Percentiles rank a stretch among this genome's conserved stretches.
Evolutionary conservation across 2,797 vertebrate species (phyloP).

Genomic region (Poecilia gillii): DNA sequence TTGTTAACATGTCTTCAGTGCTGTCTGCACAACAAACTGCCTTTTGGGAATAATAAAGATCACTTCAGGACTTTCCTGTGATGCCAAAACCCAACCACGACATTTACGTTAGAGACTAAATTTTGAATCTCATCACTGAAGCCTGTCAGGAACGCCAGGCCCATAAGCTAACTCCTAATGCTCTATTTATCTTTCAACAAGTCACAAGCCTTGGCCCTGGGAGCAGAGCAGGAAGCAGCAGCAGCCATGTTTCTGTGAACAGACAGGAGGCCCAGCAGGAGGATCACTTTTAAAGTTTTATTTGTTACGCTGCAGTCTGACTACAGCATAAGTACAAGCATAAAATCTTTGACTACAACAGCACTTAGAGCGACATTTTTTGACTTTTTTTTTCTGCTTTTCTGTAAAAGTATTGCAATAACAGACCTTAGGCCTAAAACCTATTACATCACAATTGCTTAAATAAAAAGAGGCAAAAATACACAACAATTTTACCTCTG

Average conservation of each 20-base stretch:
- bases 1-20: not conserved
- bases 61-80: not conserved
- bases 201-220: not conserved
- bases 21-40: not conserved
- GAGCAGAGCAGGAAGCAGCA: not conserved
- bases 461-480: constrained; percentile 86
- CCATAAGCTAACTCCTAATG: not conserved
- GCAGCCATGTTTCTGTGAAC: not conserved
- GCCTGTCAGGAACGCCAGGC: not conserved
- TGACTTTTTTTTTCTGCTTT: constrained; percentile 78
- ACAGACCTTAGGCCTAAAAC: constrained; percentile 93
- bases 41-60: not conserved
- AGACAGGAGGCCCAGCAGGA: constrained; percentile 51
- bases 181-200: not conserved
- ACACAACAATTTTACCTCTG: constrained; percentile 85
- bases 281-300: constrained; percentile 89
- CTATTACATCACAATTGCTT: constrained; percentile 92
- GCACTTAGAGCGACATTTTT: constrained; percentile 92
- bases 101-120: not conserved
- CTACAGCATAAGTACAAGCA: constrained; percentile 95
- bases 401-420: constrained; percentile 93
- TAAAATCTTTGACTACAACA: constrained; percentile 96
- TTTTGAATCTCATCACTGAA: not conserved
- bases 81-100: not conserved
- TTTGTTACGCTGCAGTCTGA: constrained; percentile 92